A percentile compares a stretch with the other conserved stretches of the same genome.
Evolutionary conservation across 2,888 invertebrate genomes (phyloP).

Genomic region (Nymphalis polychloros): DNA sequence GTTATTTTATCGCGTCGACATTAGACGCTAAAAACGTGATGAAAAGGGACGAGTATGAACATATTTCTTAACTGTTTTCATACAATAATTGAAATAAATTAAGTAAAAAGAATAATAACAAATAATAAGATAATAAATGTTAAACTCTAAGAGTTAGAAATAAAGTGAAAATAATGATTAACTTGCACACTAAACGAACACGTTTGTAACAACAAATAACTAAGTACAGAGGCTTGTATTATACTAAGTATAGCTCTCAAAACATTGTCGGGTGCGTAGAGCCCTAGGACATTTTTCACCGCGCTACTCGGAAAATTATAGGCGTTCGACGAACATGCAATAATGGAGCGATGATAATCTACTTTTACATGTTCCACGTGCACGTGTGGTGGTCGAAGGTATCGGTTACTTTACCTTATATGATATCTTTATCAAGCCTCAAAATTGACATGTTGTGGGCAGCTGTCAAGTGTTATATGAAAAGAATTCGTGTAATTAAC

Average conservation of each 20-base stretch:
- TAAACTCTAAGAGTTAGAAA: constrained; percentile 10
- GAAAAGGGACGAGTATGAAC: too few relatives aligned
- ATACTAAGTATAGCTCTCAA: constrained; percentile 32
- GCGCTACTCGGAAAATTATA: constrained; percentile 63
- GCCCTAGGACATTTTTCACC: constrained; percentile 70
- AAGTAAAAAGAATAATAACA: too few relatives aligned
- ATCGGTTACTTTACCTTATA: constrained; percentile 3
- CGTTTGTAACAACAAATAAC: constrained; percentile 23
- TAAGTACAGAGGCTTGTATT: constrained; percentile 29
- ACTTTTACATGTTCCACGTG: constrained; percentile 58
- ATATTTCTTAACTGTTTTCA: too few relatives aligned
- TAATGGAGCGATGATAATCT: constrained; percentile 73
- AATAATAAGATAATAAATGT: too few relatives aligned
- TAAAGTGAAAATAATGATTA: constrained; percentile 11
- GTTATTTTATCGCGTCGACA: neutral
- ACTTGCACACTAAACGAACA: constrained; percentile 16
- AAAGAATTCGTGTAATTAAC: neutral
- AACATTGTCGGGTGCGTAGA: constrained; percentile 33
- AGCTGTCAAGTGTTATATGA: constrained; percentile 4
- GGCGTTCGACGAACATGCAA: constrained; percentile 69
- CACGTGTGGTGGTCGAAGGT: constrained; percentile 31
- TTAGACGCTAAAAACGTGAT: too few relatives aligned
- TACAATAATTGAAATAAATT: too few relatives aligned
- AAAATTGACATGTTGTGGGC: constrained; percentile 12
- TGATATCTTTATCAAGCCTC: constrained; percentile 6